Evolutionary conservation across 2,888 invertebrate species (phyloP).

Genomic region (Chymomyza caudatula): DNA sequence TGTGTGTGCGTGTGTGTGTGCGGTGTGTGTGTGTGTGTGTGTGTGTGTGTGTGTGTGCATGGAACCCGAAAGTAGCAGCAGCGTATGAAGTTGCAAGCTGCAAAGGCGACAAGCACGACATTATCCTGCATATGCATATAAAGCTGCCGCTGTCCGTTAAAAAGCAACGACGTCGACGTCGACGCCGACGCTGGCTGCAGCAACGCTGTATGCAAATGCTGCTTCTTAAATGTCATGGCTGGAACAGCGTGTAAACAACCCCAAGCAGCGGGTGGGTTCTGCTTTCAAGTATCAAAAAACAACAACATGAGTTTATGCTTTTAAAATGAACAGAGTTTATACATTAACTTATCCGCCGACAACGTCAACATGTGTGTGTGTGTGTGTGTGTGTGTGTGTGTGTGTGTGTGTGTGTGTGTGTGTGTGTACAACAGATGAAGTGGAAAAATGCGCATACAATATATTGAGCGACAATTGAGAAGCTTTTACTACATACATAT

Average conservation of each 20-base stretch:
- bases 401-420: not conserved
- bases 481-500: not conserved
- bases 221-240: conserved; percentile 11
- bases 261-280: not conserved
- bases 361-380: not conserved
- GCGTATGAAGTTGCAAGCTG: not conserved
- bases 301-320: conserved; percentile 59
- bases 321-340: conserved; percentile 59
- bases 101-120: conserved; percentile 8
- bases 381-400: not conserved
- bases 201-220: conserved; percentile 47
- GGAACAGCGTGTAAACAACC: not conserved
- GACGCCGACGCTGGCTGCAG: not conserved
- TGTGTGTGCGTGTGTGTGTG: not conserved
- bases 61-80: no score
- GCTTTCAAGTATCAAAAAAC: conserved; percentile 45
- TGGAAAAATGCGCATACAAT: not conserved
- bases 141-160: conserved; percentile 50
- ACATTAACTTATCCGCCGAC: conserved; percentile 62
- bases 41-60: no score
- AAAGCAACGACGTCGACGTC: conserved; percentile 37
- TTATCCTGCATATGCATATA: conserved; percentile 51
- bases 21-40: conserved; percentile 13
- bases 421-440: not conserved
- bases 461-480: not conserved